Base-by-base conservation (phyloP, 2,888 invertebrate species). In the Diloba caeruleocephala region DNA sequence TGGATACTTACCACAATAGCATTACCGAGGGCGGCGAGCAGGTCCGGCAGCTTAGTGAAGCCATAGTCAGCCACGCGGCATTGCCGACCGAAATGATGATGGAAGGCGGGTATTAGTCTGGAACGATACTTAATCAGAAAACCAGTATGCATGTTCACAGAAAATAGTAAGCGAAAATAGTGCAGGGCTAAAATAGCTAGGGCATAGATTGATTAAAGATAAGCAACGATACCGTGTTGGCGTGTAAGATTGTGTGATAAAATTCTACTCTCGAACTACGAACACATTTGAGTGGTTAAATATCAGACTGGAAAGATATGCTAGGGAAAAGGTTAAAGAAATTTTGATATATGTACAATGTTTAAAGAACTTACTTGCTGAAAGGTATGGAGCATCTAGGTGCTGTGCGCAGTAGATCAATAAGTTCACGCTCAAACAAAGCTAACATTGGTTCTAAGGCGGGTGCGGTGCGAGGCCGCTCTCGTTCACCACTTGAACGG, bases 31-130 rank as follows among this genome's bases (percentile, higher is more conserved):
- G 98, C 96, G 73, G 98, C 97, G 33, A 99, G 95, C 28, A 99
- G 94, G 87, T 99, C 98, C 13, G 98, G 96, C 1, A 99, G 92
- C 85, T 98, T 98, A 0, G 97, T 98, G 81, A 97, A 98, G n/a
- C 99, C 99, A 83, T 98, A 99, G 91, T 98, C 98, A 5, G 98
- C 98, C 0, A 99, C 98, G 43, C 98, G 95, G 84, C 98, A 98
- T 86, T 99, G 99, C 23, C 98, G 95, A 0, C 98, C 98, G 86
- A 98, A 99, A 87, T 98, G 98, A 88, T 98, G 98, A 84, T 99
- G 99, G 90, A 99, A 99, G 1, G 98, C 97, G 1, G 99, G 99
- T 75, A 99, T 98, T 67, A 99, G 97, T 78, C 98, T 97, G 85
- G 3, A 29, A 63, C 28, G 2, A 23, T 13, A 26, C 6, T 10